Base-by-base conservation (phyloP, 1,140 invertebrate genomes). In the Euwallacea similis region DNA sequence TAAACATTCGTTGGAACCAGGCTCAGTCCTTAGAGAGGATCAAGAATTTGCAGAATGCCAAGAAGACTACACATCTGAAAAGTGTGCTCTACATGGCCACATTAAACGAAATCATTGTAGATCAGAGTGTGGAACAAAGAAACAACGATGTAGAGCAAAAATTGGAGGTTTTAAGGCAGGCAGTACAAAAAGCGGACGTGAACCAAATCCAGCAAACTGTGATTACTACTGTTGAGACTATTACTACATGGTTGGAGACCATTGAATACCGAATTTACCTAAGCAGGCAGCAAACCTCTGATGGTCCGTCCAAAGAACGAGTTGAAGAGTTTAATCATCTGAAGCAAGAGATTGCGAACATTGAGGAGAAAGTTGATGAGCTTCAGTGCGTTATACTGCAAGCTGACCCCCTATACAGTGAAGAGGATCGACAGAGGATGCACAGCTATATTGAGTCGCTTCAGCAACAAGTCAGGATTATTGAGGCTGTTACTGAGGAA, bases 191-290 rank as follows among this genome's bases (percentile, higher is more conserved):
- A 42, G 85, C 87, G n/a, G 87, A 94, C 79, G 81, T 82, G 7
- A 79, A 83, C 1, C 76, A 87, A 2, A 85, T 90, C 53, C 89
- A 93, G 80, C 88, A 87, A 75, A 89, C 86, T 55, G 83, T 93
- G 7, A 87, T 92, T 8, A 88, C 87, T 13, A 88, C 92, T 2
- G 88, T 94, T 41, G 89, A 93, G 79, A 91, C 87, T 0, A 89
- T 95, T 7, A 91, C 90, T 0, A 88, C 87, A 16, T 93, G 91
- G 91, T 78, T 95, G 46, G 91, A 94, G 82, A 92, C 88, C 21
- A 91, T 94, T 72, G 91, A 93, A 80, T 93, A 92, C 73, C 87
- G 88, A 76, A 89, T 93, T 7, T 89, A 90, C 69, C 74, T 87
- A 7, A 86, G 87, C 47, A 83, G 84, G 55, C 86, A 89, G 75